phyloP scores from a whole-genome alignment of 2,797 vertebrate genomes.

The Craterocephalus amniculus region DNA sequence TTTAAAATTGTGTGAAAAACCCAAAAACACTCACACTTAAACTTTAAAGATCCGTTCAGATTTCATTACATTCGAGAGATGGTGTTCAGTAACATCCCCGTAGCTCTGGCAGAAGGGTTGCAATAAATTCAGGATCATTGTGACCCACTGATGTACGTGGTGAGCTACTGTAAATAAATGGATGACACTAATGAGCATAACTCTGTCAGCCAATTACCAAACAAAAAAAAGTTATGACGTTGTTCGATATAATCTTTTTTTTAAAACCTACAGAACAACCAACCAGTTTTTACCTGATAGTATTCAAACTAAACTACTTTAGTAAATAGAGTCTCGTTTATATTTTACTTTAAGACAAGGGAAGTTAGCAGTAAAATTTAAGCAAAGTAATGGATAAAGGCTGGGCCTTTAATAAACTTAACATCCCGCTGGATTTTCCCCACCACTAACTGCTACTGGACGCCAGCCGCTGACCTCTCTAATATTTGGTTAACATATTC shows the following conservation, averaged over 20 bases:
- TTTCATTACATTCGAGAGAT: not conserved
- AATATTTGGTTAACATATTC: slow-evolving; percentile 50
- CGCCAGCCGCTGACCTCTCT: slow-evolving; percentile 45
- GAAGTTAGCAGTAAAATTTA: slow-evolving; percentile 25
- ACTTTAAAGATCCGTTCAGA: not conserved
- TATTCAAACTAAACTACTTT: not conserved
- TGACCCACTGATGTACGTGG: not conserved
- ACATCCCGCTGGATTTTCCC: slow-evolving; percentile 46
- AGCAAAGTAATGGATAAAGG: slow-evolving; percentile 3
- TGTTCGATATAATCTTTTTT: too few species aligned
- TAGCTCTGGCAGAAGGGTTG: not conserved
- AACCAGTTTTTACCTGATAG: not conserved
- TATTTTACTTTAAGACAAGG: slow-evolving; percentile 24
- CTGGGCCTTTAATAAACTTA: slow-evolving; percentile 2
- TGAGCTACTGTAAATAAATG: not conserved
- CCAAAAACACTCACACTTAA: not conserved
- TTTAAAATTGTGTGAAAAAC: not conserved
- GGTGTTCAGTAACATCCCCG: not conserved
- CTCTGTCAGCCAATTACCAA: too few species aligned
- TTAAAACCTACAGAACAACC: not conserved
- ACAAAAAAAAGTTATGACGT: too few species aligned
- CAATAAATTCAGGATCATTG: too few species aligned
- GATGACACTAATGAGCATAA: too few species aligned
- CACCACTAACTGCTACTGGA: slow-evolving; percentile 32
- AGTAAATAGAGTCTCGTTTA: slow-evolving; percentile 2